Conservation (phyloP, 2,113 vertebrate species). For the Spheniscus mendiculus region DNA sequence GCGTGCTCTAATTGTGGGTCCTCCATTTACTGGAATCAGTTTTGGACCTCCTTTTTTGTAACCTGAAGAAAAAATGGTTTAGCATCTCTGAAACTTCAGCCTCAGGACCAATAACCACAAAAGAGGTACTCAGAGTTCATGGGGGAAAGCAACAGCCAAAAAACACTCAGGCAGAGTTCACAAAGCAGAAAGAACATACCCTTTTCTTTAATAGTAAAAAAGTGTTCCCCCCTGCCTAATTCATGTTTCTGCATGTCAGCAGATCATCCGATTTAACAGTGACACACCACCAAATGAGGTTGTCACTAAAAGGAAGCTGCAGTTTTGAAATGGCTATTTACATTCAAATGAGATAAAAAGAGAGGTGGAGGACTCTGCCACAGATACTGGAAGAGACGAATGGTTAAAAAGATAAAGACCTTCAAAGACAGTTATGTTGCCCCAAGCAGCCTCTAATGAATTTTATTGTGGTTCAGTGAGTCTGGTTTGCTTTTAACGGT, state of each 20-base stretch:
- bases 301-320: background rate
- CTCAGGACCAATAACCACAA: background rate
- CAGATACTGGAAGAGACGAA: background rate
- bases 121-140: background rate
- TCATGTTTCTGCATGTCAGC: background rate
- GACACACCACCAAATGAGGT: background rate
- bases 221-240: rapidly evolving
- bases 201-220: background rate
- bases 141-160: background rate
- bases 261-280: background rate
- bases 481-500: background rate
- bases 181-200: background rate
- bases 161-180: background rate
- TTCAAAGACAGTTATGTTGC: constrained; percentile 2
- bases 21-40: rapidly evolving
- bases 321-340: background rate
- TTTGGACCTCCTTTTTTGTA: background rate
- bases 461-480: constrained; percentile 44
- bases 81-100: background rate
- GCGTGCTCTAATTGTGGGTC: background rate
- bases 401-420: constrained; percentile 28
- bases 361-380: background rate
- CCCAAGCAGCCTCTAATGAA: constrained; percentile 17
- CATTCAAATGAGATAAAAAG: background rate
- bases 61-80: background rate